phyloP scores from a whole-genome alignment of 2,888 invertebrate genomes.

The Antheraea yamamai region DNA sequence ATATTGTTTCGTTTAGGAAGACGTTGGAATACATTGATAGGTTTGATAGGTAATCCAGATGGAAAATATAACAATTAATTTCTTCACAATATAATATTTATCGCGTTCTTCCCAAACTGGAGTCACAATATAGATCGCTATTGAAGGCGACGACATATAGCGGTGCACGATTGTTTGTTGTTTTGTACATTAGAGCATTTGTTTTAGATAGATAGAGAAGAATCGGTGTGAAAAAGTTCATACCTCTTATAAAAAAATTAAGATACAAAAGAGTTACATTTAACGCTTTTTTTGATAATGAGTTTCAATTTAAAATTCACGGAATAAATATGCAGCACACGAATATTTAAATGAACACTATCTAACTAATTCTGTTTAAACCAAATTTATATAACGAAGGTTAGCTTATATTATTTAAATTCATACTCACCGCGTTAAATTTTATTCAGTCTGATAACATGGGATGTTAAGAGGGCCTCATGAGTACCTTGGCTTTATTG shows the following conservation, averaged over 20 bases:
- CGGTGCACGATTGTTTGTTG: neutral
- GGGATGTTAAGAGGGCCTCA: neutral
- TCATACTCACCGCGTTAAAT: neutral
- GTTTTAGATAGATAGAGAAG: neutral
- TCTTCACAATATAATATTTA: conserved; percentile 1
- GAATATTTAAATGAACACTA: too few relatives aligned
- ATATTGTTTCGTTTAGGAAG: too few relatives aligned
- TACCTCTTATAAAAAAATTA: too few relatives aligned
- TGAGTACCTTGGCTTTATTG: neutral
- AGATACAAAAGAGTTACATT: too few relatives aligned
- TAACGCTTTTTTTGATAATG: too few relatives aligned
- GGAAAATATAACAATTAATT: neutral
- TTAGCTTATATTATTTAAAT: too few relatives aligned
- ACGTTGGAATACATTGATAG: too few relatives aligned
- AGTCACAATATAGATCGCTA: neutral
- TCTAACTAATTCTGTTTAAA: too few relatives aligned
- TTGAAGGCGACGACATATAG: neutral
- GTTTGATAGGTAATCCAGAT: too few relatives aligned
- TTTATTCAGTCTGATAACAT: neutral
- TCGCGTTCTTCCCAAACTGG: neutral
- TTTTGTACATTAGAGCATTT: neutral
- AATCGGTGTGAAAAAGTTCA: neutral
- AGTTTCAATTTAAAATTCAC: too few relatives aligned
- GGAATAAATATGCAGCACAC: too few relatives aligned
- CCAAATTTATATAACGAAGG: too few relatives aligned